Base-by-base conservation (phyloP, 1,140 invertebrate genomes). In the Aphaenogaster ashmeadi region DNA sequence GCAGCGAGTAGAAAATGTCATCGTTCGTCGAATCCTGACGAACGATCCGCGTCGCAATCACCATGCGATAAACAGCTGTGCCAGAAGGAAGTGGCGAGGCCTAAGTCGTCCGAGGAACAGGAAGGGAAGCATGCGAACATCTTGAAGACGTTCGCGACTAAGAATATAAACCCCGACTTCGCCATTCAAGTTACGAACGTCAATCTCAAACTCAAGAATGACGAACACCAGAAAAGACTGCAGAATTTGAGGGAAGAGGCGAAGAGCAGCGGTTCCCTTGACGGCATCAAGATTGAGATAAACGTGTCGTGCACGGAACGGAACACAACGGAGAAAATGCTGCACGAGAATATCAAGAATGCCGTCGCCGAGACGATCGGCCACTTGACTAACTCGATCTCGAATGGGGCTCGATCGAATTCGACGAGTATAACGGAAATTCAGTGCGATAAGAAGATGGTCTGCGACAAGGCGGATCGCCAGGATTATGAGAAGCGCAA, bases 251-350 rank as follows among this genome's bases (percentile, higher is more conserved):
- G 89, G 44, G 84, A 89, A 3, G 81, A 92, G n/a, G 36, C 36
- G 3, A 90, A 87, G 15, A 87, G 79, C 0, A 90, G 77, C 21
- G 80, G 91, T 41, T 11, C 88, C 0, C 56, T 93, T 8, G 94
- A 94, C 27, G 93, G 90, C 0, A 94, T 95, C 18, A 94, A 95
- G 64, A 95, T 95, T 15, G 94, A 95, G 54, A 95, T 95, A 38
- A 95, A 95, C 54, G 90, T 95, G 7, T 95, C 93, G 11, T 91
- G 94, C 52, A 89, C 89, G 1, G 94, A 94, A 6, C 90, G 87
- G 36, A 91, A 75, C n/a, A 75, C 56, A 21, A 81, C 75, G 27
- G 83, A 85, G 36, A 64, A 86, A 21, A 9, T 90, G 84, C 66
- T 86, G 33, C 81, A 79, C 6, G 88, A 88, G 64, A 87, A 83